Conservation (phyloP, 2,797 vertebrate species). For the Tapera naevia region DNA sequence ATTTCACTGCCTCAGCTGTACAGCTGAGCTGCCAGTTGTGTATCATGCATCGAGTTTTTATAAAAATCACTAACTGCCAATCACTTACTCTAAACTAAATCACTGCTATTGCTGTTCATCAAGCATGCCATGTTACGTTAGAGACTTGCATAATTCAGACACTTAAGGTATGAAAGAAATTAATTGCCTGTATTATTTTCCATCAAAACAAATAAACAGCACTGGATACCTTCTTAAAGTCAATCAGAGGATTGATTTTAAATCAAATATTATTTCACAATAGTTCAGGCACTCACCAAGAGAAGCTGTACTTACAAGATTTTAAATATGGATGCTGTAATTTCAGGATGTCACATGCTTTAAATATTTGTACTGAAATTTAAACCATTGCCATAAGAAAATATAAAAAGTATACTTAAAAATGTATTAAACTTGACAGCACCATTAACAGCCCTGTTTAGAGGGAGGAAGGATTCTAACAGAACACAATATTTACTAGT, state of each 20-base stretch:
- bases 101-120: slow-evolving; percentile 15
- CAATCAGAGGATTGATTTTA: slow-evolving; percentile 57
- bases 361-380: slow-evolving; percentile 60
- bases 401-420: slow-evolving; percentile 31
- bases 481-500: not conserved
- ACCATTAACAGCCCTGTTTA: not conserved
- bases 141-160: slow-evolving; percentile 22
- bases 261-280: slow-evolving; percentile 43
- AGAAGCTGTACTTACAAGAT: slow-evolving; percentile 37
- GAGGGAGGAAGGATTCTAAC: not conserved
- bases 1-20: not conserved
- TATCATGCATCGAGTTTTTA: slow-evolving; percentile 2
- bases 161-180: slow-evolving; percentile 50
- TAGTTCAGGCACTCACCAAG: slow-evolving; percentile 29
- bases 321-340: slow-evolving; percentile 59
- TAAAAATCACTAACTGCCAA: slow-evolving; percentile 28
- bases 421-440: slow-evolving; percentile 39
- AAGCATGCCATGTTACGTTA: slow-evolving; percentile 23
- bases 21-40: not conserved
- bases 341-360: slow-evolving; percentile 54
- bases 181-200: slow-evolving; percentile 58
- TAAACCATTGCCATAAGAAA: slow-evolving; percentile 40
- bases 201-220: slow-evolving; percentile 59
- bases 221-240: slow-evolving; percentile 33
- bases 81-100: slow-evolving; percentile 26